Conservation (phyloP, 2,113 vertebrate species). For the Apodemus sylvaticus region DNA sequence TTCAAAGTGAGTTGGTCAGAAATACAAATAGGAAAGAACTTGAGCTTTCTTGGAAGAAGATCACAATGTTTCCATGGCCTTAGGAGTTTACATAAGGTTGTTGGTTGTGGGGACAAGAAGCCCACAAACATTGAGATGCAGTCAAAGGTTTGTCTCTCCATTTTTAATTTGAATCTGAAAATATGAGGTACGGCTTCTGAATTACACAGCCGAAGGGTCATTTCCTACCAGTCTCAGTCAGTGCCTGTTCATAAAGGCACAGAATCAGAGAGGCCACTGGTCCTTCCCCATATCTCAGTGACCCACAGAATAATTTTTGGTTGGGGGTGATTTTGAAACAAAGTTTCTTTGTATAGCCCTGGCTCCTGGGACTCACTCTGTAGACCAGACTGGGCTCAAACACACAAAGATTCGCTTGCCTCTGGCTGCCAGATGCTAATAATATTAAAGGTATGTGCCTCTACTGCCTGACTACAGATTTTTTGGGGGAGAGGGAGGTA, state of each 20-base stretch:
- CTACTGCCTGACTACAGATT: background rate
- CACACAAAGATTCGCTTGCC: too few species aligned
- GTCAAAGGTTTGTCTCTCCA: slow-evolving; percentile 67
- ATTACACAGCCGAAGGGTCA: slow-evolving; percentile 46
- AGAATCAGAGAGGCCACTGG: background rate
- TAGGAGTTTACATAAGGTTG: slow-evolving; percentile 70
- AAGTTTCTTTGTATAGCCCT: background rate
- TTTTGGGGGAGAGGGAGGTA: background rate
- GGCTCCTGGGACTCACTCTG: background rate
- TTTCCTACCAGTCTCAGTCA: slow-evolving; percentile 41
- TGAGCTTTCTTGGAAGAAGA: slow-evolving; percentile 70
- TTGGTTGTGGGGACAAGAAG: slow-evolving; percentile 70
- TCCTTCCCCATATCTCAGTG: background rate
- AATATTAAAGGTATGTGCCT: background rate
- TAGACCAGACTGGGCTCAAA: background rate
- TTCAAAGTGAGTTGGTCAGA: slow-evolving; percentile 69
- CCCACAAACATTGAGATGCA: slow-evolving; percentile 64
- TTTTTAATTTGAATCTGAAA: slow-evolving; percentile 74
- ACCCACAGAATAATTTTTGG: background rate
- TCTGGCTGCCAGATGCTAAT: background rate
- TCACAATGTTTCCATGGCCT: slow-evolving; percentile 77
- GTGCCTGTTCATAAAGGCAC: background rate
- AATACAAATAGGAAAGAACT: slow-evolving; percentile 54
- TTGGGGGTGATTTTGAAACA: background rate
- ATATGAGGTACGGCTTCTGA: slow-evolving; percentile 47